phyloP scores from a whole-genome alignment of 2,888 invertebrate genomes.

The Tetragonisca angustula region DNA sequence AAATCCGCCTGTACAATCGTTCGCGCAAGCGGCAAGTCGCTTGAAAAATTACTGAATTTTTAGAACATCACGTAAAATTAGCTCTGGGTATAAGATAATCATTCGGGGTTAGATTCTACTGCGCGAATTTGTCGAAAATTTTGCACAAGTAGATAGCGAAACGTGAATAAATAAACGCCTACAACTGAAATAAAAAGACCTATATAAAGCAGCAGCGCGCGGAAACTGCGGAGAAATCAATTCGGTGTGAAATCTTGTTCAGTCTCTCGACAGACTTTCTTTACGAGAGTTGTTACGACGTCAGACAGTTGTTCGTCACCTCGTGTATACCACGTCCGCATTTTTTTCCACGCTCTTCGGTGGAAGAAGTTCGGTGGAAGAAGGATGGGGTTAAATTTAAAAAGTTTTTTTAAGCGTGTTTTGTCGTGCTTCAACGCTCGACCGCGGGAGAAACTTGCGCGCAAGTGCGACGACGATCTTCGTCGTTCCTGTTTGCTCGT shows the following conservation, averaged over 20 bases:
- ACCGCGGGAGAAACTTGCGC: constrained; percentile 52
- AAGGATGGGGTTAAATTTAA: constrained; percentile 83
- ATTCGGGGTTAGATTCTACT: background rate
- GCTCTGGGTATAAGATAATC: no score
- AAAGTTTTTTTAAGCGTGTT: constrained; percentile 81
- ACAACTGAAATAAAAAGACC: background rate
- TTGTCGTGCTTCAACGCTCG: constrained; percentile 55
- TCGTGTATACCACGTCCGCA: constrained; percentile 62
- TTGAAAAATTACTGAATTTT: background rate
- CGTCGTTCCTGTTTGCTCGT: constrained; percentile 78
- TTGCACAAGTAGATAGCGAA: background rate
- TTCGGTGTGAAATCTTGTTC: background rate
- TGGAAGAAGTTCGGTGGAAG: constrained; percentile 51
- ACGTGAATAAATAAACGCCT: background rate
- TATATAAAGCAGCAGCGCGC: background rate
- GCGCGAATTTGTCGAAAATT: background rate
- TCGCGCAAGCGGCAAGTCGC: background rate
- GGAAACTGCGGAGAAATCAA: background rate
- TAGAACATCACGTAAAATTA: background rate
- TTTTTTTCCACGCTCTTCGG: constrained; percentile 44
- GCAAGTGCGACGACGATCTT: constrained; percentile 59
- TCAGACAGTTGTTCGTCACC: constrained; percentile 36
- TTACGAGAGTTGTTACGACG: constrained; percentile 35
- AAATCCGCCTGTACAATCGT: background rate
- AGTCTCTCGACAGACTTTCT: constrained; percentile 11